Evolutionary conservation across 2,888 invertebrate genomes (phyloP), one percentile per base, ranked within the genome.

Genomic region (Cheilosia impressa): DNA sequence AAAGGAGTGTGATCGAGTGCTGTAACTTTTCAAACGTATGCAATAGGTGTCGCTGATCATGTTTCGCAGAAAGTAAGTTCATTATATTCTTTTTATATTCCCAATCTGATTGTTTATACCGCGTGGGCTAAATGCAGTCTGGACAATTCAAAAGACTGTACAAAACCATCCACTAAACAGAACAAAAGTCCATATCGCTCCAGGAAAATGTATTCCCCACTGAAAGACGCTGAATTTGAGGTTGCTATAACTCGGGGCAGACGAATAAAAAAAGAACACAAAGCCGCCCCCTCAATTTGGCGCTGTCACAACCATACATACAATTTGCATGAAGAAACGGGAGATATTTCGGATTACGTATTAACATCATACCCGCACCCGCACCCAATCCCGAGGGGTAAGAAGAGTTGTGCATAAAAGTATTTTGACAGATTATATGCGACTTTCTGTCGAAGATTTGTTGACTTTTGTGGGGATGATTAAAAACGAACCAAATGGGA

Each of bases 341-440:
- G 63, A 58, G 34, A 73, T 68, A 72, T 68, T 82, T 60, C 38
- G 62, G 77, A 66, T 81, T 73, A 76, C 76, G 76, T 58, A 58
- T 57, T 65, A 65, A 73, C 72, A 66, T 66, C 65, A 2, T 2
- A 2, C 9, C 31, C 31, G 9, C 9, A 58, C 43, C 58, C 27
- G 9, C 9, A 58, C 43, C 58, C 27, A 47, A 47, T 66, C 55
- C 38, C 55, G 78, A 73, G 77, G 73, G 78, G 72, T n/a, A 68
- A 45, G 45, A 69, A 65, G 79, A 68, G 27, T 27, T 27, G 27
- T 27, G 5, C 27, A 27, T 27, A 69, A 69, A 83, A 71, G 75
- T 63, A 65, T 79, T 84, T 84, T 84, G 75, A 80, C 66, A 80
- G 84, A 80, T 71, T 58, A 69, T 69, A 75, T 68, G 79, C 62